Conservation (phyloP, 2,113 vertebrate genomes). For the Gymnorhina tibicen region DNA sequence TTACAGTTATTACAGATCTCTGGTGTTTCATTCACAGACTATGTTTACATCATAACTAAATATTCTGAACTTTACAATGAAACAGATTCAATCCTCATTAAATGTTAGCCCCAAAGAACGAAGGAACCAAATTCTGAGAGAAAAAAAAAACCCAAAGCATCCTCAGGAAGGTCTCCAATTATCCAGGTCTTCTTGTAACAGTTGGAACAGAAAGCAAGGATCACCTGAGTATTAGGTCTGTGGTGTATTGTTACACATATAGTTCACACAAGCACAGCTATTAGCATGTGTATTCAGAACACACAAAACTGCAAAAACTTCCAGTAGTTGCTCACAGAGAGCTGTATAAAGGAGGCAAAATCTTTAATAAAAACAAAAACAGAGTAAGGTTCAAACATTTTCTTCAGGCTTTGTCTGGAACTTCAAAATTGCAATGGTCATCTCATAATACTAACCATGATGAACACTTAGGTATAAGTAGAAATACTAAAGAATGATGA, state of each 20-base stretch:
- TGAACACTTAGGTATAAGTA: neutral
- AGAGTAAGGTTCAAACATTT: neutral
- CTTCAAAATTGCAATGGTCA: neutral
- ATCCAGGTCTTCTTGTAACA: neutral
- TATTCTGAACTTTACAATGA: neutral
- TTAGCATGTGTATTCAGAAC: neutral
- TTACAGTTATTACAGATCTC: neutral
- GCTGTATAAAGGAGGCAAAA: neutral
- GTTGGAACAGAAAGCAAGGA: neutral
- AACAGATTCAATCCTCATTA: neutral
- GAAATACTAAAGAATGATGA: neutral
- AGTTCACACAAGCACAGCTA: neutral
- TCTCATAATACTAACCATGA: neutral
- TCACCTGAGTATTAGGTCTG: accelerated
- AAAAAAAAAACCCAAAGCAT: neutral
- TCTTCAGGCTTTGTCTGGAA: neutral
- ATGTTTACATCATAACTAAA: neutral
- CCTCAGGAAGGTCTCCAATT: neutral
- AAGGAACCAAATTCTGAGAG: neutral
- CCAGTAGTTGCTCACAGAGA: neutral
- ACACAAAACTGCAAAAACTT: neutral
- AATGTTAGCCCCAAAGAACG: neutral
- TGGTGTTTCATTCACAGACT: neutral
- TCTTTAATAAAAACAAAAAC: neutral
- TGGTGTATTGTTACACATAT: accelerated